Evolutionary conservation across 2,113 vertebrate genomes (phyloP).

Genomic region (Mesocricetus auratus): DNA sequence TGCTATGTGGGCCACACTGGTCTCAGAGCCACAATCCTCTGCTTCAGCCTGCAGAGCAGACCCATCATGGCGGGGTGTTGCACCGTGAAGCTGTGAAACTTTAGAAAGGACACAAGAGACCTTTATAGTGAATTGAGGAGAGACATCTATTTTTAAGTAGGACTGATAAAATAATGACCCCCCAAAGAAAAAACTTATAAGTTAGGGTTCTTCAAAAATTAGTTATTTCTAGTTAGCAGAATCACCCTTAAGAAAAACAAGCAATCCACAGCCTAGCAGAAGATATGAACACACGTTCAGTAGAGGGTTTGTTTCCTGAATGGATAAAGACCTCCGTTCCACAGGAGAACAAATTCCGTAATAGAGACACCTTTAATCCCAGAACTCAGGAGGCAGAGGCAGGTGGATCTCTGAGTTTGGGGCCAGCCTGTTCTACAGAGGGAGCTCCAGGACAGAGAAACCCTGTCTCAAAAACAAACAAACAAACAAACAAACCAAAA

Average conservation of each 20-base stretch:
- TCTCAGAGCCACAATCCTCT: neutral
- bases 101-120: neutral
- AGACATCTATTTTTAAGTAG: neutral
- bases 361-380: neutral
- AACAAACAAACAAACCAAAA: too few species aligned
- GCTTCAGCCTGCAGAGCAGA: neutral
- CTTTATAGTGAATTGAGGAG: neutral
- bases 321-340: neutral
- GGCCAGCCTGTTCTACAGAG: too few species aligned
- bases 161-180: neutral
- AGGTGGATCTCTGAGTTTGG: too few species aligned
- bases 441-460: too few species aligned
- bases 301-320: neutral
- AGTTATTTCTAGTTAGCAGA: conserved; percentile 19
- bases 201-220: conserved; percentile 16
- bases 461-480: too few species aligned
- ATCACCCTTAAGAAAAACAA: conserved; percentile 27
- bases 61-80: neutral
- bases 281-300: neutral
- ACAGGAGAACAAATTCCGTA: neutral
- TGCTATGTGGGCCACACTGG: neutral
- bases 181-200: neutral
- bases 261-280: neutral
- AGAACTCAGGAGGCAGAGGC: too few species aligned
- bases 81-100: neutral